These are phyloP conservation scores for Diglossa cyanea DNA, from an alignment of 2,797 vertebrate genomes.

Conservation along the genomic window DNA sequence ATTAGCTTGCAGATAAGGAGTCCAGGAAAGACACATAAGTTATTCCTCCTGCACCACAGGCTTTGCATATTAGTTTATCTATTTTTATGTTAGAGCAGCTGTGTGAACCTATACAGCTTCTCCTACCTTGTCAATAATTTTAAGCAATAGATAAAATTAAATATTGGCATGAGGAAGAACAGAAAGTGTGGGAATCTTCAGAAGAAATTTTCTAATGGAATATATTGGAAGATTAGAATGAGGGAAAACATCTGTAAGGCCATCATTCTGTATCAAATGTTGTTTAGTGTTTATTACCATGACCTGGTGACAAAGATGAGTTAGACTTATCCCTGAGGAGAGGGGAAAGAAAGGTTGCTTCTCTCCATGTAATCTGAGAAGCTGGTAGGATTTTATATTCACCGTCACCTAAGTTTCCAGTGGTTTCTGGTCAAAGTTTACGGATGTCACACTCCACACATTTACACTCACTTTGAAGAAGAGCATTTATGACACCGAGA, in stretches of 20 bases:
- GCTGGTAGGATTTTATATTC: neutral
- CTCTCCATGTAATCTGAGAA: neutral
- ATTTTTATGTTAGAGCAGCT: neutral
- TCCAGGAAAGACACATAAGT: neutral
- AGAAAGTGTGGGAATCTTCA: neutral
- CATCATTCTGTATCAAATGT: accelerated
- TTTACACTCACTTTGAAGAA: neutral
- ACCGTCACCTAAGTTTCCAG: neutral
- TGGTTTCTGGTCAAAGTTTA: neutral
- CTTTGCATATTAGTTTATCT: neutral
- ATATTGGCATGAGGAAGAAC: neutral
- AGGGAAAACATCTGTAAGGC: neutral
- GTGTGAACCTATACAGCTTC: neutral
- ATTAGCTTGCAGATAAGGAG: neutral
- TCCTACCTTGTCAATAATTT: neutral
- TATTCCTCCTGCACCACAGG: neutral
- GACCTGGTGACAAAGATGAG: neutral
- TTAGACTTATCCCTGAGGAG: neutral
- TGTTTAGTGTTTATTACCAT: neutral
- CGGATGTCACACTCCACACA: accelerated
- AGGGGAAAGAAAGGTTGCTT: neutral
- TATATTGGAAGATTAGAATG: neutral
- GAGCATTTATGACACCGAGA: neutral
- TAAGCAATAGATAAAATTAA: neutral
- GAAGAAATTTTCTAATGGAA: neutral